phyloP scores from a whole-genome alignment of 1,140 invertebrate species.

The Thalassaphorura encarpata region DNA sequence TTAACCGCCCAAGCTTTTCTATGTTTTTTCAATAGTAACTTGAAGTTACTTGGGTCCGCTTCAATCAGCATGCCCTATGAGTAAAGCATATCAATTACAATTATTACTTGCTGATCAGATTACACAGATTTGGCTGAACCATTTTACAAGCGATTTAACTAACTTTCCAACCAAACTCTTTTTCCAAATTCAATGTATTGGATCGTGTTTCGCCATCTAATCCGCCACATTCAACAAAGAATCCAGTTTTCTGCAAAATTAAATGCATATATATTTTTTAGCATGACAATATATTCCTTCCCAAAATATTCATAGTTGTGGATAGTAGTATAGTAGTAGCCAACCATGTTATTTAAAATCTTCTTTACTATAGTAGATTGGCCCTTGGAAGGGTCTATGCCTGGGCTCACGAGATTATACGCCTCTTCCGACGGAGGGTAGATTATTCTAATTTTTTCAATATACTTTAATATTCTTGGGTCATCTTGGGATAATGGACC shows the following conservation, averaged over 20 bases:
- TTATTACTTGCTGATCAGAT: conserved; percentile 12
- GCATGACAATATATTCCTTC: not conserved
- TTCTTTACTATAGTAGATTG: not conserved
- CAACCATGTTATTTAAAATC: not conserved
- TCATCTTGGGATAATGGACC: conserved; percentile 7
- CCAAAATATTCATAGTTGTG: not conserved
- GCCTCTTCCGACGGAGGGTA: not conserved
- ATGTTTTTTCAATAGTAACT: conserved; percentile 26
- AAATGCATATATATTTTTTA: not conserved
- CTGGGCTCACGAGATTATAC: not conserved
- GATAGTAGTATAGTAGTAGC: not conserved
- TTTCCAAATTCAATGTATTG: conserved; percentile 37
- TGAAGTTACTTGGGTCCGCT: conserved; percentile 37
- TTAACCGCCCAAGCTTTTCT: conserved; percentile 35
- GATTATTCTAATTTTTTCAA: no score
- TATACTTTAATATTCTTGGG: conserved; percentile 1
- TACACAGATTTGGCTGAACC: not conserved
- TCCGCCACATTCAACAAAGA: conserved; percentile 23
- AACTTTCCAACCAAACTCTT: conserved; percentile 34
- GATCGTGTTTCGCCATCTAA: conserved; percentile 37
- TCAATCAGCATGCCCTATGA: conserved; percentile 39
- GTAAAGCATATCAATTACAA: no score
- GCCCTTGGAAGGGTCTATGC: not conserved
- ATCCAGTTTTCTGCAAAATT: not conserved
- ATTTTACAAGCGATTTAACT: conserved; percentile 1